phyloP scores from a whole-genome alignment of 1,140 invertebrate species.

The Triops longicaudatus region DNA sequence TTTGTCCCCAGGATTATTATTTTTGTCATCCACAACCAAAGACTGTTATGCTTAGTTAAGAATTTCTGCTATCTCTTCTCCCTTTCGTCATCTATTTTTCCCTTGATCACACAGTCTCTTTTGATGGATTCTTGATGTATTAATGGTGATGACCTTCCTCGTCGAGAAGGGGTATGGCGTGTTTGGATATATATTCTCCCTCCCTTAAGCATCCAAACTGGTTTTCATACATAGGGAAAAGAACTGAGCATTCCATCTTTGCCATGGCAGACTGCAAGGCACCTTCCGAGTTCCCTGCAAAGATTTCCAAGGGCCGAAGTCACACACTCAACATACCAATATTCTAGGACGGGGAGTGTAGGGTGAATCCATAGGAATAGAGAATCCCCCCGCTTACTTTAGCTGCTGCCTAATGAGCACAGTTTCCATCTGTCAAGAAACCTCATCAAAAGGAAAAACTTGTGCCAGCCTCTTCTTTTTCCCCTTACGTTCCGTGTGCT shows the following conservation, averaged over 20 bases:
- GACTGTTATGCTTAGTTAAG: slow-evolving; percentile 5
- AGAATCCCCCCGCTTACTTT: background rate
- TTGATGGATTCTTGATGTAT: background rate
- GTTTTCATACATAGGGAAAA: too few relatives aligned
- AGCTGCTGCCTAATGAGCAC: slow-evolving; percentile 10
- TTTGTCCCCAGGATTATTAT: background rate
- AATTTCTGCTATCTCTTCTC: background rate
- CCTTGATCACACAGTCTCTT: background rate
- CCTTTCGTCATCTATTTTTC: too few relatives aligned
- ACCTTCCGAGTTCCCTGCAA: background rate
- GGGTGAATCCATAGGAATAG: background rate
- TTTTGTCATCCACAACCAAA: background rate
- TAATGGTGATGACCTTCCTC: background rate
- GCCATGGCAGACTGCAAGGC: slow-evolving; percentile 9
- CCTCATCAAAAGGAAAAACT: background rate
- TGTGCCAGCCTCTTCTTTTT: background rate
- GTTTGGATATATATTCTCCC: background rate
- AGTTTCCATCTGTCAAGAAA: slow-evolving; percentile 11
- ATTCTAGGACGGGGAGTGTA: too few relatives aligned
- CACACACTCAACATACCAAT: too few relatives aligned
- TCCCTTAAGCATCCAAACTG: background rate
- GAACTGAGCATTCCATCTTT: background rate
- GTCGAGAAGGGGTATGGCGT: background rate
- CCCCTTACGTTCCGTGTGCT: background rate
- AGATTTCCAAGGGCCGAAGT: background rate